Conservation (phyloP, 2,797 vertebrate species). For the Lithobates sylvaticus region DNA sequence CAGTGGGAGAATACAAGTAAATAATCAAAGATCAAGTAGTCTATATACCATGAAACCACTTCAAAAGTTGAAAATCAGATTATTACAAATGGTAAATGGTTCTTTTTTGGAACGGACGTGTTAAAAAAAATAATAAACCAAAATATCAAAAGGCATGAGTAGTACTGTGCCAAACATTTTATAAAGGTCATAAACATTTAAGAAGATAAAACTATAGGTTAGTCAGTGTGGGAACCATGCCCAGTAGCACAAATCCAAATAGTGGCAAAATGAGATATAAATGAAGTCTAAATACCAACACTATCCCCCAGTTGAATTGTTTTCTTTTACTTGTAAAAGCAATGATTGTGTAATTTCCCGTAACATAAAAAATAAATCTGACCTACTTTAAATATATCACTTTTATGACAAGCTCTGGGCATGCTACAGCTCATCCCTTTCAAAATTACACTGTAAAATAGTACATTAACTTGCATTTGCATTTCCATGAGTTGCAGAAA, state of each 20-base stretch:
- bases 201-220: no score
- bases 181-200: no score
- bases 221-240: background rate
- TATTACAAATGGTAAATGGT: background rate
- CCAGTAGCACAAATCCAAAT: background rate
- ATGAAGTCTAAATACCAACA: background rate
- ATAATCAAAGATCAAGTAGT: no score
- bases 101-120: background rate
- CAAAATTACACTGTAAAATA: conserved; percentile 15
- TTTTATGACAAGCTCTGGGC: conserved; percentile 30
- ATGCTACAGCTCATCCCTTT: conserved; percentile 9
- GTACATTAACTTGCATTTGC: conserved; percentile 26
- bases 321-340: background rate
- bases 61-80: no score
- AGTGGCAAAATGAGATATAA: background rate
- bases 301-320: background rate
- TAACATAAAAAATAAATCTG: conserved; percentile 30
- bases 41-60: no score
- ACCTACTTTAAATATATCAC: conserved; percentile 36
- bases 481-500: conserved; percentile 15
- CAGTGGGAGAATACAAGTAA: no score
- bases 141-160: no score
- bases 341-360: background rate
- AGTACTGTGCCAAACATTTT: no score
- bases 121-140: no score